Evolutionary conservation across 2,888 invertebrate genomes (phyloP), one percentile per base, ranked within the genome.

Genomic region (Dione vanillae): DNA sequence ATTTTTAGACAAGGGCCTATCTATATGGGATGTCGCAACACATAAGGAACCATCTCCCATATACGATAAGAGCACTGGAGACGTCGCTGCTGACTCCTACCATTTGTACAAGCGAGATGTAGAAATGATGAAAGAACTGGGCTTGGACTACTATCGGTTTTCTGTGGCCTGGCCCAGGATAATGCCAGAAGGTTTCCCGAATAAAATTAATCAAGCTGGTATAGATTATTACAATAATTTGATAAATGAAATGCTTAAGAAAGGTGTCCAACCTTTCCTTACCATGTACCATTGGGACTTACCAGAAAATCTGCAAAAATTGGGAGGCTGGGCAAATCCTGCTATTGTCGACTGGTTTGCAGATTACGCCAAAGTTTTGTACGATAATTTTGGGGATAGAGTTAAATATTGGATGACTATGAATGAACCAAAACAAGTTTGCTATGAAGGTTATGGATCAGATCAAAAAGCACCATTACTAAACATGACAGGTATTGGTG

Each of bases 111-210:
- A 94, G 78, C 94, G 95, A 1, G 94, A 94, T 76, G 85, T 94
- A 0, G 76, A 86, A 71, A 86, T 94, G 80, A 72, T 94, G 12
- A 88, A 85, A 56, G 86, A 87, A 65, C 75, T 94, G 0, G 91
- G 90, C 0, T 89, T 93, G 0, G 83, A 94, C 65, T 93, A 92
- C 76, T 94, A 95, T 78, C 85, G 95, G 54, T 94, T 95, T 79
- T 95, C 95, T 0, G 89, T 95, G 65, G 94, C 95, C 0, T 96
- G 96, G 96, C 82, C 95, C 0, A 88, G 96, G 69, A 86, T 96
- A 14, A 84, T 96, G 52, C 95, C 96, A 0, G 92, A 86, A 51
- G 96, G 95, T 6, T 91, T 92, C 64, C 74, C 90, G 0, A 89
- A 94, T 64, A 81, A 85, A 14, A 82, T 95, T n/a, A 96, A 95